These are phyloP conservation scores for Andrena cerasifolii DNA, from an alignment of 1,140 invertebrate genomes.

Conservation along the genomic window DNA sequence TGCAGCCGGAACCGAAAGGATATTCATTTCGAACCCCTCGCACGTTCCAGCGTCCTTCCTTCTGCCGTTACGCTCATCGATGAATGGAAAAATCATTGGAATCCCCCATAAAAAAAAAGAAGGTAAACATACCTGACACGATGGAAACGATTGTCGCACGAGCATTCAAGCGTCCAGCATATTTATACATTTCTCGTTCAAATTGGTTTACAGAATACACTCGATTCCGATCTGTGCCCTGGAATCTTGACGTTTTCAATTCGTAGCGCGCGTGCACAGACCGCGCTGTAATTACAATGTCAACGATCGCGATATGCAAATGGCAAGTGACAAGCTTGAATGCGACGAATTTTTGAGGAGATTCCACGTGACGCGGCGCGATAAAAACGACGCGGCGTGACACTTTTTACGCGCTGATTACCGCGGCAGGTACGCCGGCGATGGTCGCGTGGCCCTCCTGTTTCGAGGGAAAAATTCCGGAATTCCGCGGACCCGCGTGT, in stretches of 20 bases:
- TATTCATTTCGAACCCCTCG: constrained; percentile 65
- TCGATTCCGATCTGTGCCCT: too few species aligned
- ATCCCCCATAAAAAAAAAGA: background rate
- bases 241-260: too few species aligned
- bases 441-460: constrained; percentile 20
- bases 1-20: constrained; percentile 62
- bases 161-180: background rate
- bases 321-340: constrained; percentile 1
- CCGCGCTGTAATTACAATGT: constrained; percentile 5
- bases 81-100: background rate
- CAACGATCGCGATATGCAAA: constrained; percentile 1
- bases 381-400: background rate
- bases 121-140: constrained; percentile 30
- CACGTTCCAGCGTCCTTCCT: constrained; percentile 32
- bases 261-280: background rate
- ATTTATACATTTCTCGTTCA: background rate
- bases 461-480: constrained; percentile 46
- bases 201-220: background rate
- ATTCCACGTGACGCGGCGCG: background rate
- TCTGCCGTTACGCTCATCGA: background rate
- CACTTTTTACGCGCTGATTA: constrained; percentile 27
- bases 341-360: background rate
- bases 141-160: background rate
- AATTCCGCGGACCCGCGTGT: constrained; percentile 14
- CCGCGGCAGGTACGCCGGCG: background rate